Percentiles rank a stretch among this genome's conserved stretches.
Evolutionary conservation across 2,888 invertebrate species (phyloP).

Genomic region (Rhopalosiphum nymphaeae): DNA sequence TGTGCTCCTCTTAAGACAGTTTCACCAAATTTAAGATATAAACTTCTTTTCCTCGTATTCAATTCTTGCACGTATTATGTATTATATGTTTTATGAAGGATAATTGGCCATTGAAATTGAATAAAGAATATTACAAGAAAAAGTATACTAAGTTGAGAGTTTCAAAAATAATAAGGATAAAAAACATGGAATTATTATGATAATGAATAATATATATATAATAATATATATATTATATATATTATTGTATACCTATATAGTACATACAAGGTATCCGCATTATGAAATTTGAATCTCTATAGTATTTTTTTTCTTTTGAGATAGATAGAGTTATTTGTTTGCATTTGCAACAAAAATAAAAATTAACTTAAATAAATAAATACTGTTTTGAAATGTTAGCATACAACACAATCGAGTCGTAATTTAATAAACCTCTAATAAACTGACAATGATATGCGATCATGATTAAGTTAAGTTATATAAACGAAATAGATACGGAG

Average conservation of each 20-base stretch:
- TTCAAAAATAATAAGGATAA: constrained; percentile 34
- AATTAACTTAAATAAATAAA: not conserved
- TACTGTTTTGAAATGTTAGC: not conserved
- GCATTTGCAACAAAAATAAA: not conserved
- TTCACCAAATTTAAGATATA: not conserved
- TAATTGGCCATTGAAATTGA: constrained; percentile 31
- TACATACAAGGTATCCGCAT: not conserved
- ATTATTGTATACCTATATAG: not conserved
- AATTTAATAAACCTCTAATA: not conserved
- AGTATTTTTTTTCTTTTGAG: not conserved
- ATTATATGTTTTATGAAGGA: not conserved
- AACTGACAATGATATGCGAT: not conserved
- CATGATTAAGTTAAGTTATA: not conserved
- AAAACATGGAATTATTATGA: not conserved
- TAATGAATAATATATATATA: not conserved
- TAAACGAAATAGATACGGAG: not conserved
- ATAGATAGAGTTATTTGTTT: not conserved
- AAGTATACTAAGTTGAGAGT: not conserved
- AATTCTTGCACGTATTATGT: not conserved
- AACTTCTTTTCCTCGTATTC: not conserved
- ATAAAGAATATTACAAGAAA: not conserved
- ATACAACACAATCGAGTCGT: not conserved
- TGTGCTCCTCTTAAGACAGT: not conserved
- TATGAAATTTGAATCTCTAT: not conserved
- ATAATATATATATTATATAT: not conserved